Base-by-base conservation (phyloP, 2,888 invertebrate genomes). In the Ctenicera cuprea region DNA sequence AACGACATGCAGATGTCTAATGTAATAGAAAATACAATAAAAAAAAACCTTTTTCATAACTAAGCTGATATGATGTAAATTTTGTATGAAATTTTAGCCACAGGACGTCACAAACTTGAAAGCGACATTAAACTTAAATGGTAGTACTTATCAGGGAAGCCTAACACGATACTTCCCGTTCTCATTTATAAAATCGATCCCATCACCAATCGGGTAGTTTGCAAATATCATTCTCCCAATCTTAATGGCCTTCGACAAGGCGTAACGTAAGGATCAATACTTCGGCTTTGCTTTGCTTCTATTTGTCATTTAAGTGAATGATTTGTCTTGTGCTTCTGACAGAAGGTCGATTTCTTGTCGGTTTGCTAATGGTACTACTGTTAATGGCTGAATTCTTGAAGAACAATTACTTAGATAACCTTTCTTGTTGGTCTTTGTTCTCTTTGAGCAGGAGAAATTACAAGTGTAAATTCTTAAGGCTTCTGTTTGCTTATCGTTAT, bases 311-410 rank as follows among this genome's bases (percentile, higher is more conserved):
- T 63, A 48, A 30, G 26, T 45, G 63, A 63, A 45, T 63, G 48
- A 63, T 63, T 63, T 63, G 48, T 63, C 63, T 63, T 63, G 26
- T 63, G 63, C 18, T 63, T 62, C 14, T 63, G 63, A 63, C 63
- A 63, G 63, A 12, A 63, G 30, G 14, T 2, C 54, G 26, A 54
- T 54, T 54, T 30, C 54, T 30, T 54, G 54, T 54, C 30, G 16
- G 54, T 54, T 22, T 54, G 14, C 54, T 54, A 54, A 54, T 54
- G 54, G 54, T 54, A n/a, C 30, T 18, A 18, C 4, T 45, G 45
- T 45, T 45, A 45, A 45, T 45, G 45, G 18, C 18, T 18, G 45
- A 45, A 45, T 45, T 45, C 45, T 18, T 45, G 18, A 8, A 45
- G 33, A 33, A 33, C 33, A 33, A 33, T 33, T 9, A 33, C 33